A percentile compares a stretch with the other conserved stretches of the same genome.
These are phyloP conservation scores for Actinostola sp. DNA, from an alignment of 92 coral and sea anemone genomes.

Conservation along the genomic window DNA sequence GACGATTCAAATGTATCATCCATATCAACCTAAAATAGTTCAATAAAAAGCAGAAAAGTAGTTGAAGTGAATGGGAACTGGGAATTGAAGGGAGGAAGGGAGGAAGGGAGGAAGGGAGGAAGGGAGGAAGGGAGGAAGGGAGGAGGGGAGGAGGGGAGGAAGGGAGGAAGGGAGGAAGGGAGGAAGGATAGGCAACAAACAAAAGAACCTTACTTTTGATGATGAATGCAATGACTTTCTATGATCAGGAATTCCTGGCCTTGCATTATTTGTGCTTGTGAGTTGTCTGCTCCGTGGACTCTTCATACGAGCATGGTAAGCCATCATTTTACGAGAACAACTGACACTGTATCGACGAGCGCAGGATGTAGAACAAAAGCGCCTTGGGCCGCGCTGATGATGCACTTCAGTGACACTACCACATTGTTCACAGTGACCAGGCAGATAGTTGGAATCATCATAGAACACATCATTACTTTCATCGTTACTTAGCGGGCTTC, in stretches of 20 bases:
- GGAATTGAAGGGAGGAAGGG: no score
- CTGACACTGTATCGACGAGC: slow-evolving; percentile 95
- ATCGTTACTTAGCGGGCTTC: slow-evolving; percentile 83
- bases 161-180: no score
- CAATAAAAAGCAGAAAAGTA: not conserved
- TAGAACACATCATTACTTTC: slow-evolving; percentile 75
- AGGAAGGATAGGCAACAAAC: not conserved
- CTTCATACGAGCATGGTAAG: slow-evolving; percentile 74
- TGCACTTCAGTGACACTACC: slow-evolving; percentile 75
- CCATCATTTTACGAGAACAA: slow-evolving; percentile 90
- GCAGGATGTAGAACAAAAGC: slow-evolving; percentile 96
- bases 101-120: no score
- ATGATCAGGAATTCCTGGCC: slow-evolving; percentile 12
- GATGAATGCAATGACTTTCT: slow-evolving; percentile 34
- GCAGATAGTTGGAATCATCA: slow-evolving; percentile 68
- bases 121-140: no score
- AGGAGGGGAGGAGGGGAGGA: no score
- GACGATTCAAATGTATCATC: slow-evolving; percentile 36
- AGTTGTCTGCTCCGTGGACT: slow-evolving; percentile 65
- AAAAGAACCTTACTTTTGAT: slow-evolving; percentile 11
- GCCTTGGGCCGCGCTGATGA: slow-evolving; percentile 83
- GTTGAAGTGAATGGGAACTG: no score
- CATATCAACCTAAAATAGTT: slow-evolving; percentile 12
- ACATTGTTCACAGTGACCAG: slow-evolving; percentile 87
- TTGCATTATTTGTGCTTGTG: slow-evolving; percentile 9